Conservation (phyloP, 2,888 invertebrate species). For the Drosophila ustulata region DNA sequence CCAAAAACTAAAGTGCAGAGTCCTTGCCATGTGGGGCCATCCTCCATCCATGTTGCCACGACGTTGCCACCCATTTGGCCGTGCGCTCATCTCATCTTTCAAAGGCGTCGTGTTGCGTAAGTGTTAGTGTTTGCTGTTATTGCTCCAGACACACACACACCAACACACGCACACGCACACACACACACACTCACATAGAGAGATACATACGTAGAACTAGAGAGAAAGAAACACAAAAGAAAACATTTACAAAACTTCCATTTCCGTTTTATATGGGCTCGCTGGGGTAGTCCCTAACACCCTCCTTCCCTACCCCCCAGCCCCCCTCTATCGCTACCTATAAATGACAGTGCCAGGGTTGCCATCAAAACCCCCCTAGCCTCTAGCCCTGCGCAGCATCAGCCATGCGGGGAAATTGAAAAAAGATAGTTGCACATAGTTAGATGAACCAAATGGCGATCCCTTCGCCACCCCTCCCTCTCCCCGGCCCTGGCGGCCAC, state of each 20-base stretch:
- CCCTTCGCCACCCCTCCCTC: not conserved
- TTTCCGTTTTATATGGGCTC: constrained; percentile 81
- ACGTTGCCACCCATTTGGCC: constrained; percentile 45
- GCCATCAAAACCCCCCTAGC: constrained; percentile 2
- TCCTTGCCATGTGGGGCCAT: constrained; percentile 60
- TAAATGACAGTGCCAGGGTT: constrained; percentile 35
- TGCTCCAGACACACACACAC: constrained; percentile 44
- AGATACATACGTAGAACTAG: constrained; percentile 34
- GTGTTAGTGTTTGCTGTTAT: constrained; percentile 68
- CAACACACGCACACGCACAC: constrained; percentile 4
- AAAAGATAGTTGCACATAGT: constrained; percentile 77
- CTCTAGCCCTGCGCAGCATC: constrained; percentile 22
- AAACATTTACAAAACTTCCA: constrained; percentile 84
- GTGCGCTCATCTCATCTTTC: constrained; percentile 76
- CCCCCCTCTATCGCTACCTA: not conserved
- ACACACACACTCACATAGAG: constrained; percentile 1
- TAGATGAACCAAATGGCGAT: constrained; percentile 55
- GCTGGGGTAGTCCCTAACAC: constrained; percentile 30
- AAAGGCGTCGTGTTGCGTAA: constrained; percentile 70
- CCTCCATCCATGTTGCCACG: constrained; percentile 6
- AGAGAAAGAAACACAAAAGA: constrained; percentile 77
- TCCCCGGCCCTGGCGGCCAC: not conserved
- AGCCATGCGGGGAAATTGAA: constrained; percentile 76
- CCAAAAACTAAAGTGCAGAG: constrained; percentile 78
- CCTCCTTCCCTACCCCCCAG: not conserved